phyloP scores from a whole-genome alignment of 2,888 invertebrate species.

The Branchinecta sandiegonensis region DNA sequence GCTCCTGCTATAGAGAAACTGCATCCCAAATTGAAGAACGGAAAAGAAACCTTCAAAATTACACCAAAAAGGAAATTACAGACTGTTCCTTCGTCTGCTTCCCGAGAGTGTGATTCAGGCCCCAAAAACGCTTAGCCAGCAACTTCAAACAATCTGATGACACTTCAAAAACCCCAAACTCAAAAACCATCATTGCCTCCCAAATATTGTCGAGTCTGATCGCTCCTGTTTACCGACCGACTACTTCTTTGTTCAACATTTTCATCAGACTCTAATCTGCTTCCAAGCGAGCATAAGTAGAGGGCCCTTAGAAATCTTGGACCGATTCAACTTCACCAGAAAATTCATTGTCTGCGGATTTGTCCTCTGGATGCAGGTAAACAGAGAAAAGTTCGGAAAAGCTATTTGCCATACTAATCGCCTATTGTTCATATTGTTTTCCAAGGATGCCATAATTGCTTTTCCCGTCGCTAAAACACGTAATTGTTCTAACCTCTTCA shows the following conservation, averaged over 20 bases:
- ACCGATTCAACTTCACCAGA: slow-evolving; percentile 12
- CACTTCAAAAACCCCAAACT: slow-evolving; percentile 10
- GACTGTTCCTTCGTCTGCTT: no score
- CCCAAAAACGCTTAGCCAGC: neutral
- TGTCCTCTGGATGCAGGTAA: slow-evolving; percentile 10
- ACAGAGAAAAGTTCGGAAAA: slow-evolving; percentile 13
- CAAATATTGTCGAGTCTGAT: slow-evolving; percentile 15
- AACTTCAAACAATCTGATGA: slow-evolving; percentile 9
- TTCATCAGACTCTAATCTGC: slow-evolving; percentile 16
- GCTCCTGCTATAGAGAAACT: no score
- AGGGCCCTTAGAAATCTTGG: slow-evolving; percentile 14
- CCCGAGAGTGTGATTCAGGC: no score
- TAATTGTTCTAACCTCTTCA: slow-evolving; percentile 16
- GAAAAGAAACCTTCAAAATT: no score
- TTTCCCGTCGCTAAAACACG: slow-evolving; percentile 7
- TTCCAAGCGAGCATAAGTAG: neutral
- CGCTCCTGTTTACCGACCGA: slow-evolving; percentile 10
- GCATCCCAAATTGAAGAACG: no score
- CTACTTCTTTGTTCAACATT: slow-evolving; percentile 10
- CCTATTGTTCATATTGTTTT: slow-evolving; percentile 11
- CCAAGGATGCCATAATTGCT: slow-evolving; percentile 8
- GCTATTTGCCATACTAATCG: slow-evolving; percentile 15
- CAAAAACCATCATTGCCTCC: slow-evolving; percentile 15
- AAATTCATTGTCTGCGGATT: slow-evolving; percentile 10
- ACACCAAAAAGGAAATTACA: no score